Conservation (phyloP, 2,888 invertebrate species). For the Acrobasis suavella region DNA sequence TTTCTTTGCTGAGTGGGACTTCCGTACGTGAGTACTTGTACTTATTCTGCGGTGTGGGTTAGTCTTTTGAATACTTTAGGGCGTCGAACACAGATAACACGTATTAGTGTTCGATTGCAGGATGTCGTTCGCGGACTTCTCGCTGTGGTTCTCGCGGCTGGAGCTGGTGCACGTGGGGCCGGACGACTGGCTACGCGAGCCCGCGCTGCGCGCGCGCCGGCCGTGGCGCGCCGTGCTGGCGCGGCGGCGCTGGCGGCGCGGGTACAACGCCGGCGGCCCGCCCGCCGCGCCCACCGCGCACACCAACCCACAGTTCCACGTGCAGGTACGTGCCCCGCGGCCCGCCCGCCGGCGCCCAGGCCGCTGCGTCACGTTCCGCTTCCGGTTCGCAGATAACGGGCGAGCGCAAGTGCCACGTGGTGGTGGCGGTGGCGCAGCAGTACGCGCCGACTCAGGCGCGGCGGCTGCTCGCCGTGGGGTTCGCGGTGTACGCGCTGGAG, state of each 20-base stretch:
- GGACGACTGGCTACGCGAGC: slow-evolving; percentile 88
- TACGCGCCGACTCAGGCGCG: slow-evolving; percentile 75
- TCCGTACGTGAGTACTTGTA: too few relatives aligned
- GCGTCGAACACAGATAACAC: too few relatives aligned
- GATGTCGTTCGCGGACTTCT: slow-evolving; percentile 88
- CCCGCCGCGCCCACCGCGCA: slow-evolving; percentile 60
- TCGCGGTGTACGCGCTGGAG: slow-evolving; percentile 87
- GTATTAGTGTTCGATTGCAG: slow-evolving; percentile 61
- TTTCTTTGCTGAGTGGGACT: too few relatives aligned
- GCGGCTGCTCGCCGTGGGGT: slow-evolving; percentile 84
- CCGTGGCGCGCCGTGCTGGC: slow-evolving; percentile 88
- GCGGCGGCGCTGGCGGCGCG: slow-evolving; percentile 85
- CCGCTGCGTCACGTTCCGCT: background rate
- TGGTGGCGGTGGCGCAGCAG: slow-evolving; percentile 87
- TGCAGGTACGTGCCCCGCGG: background rate
- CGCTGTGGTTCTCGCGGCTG: slow-evolving; percentile 84
- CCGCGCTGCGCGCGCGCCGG: slow-evolving; percentile 84
- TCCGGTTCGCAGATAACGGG: slow-evolving; percentile 83
- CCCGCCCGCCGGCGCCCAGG: background rate
- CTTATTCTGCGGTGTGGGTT: too few relatives aligned
- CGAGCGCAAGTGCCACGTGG: slow-evolving; percentile 86
- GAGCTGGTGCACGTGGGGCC: slow-evolving; percentile 90
- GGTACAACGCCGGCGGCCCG: slow-evolving; percentile 88
- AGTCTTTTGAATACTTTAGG: too few relatives aligned
- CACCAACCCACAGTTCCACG: slow-evolving; percentile 1